Base-by-base conservation (phyloP, 2,113 vertebrate genomes). In the Entomyzon cyanotis region DNA sequence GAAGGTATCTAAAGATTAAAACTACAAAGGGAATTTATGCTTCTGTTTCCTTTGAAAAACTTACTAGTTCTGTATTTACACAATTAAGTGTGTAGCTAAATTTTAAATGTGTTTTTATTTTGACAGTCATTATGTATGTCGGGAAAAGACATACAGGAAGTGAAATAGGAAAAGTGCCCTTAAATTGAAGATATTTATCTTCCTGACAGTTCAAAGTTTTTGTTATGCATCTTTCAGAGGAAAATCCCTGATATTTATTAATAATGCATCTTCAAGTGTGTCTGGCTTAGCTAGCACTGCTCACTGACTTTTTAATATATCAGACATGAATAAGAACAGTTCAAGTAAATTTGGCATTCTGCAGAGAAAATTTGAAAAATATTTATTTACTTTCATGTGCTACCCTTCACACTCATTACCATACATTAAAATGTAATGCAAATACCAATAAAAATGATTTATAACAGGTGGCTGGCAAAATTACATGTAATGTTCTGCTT, bases 211-310 rank as follows among this genome's bases (percentile, higher is more conserved):
- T 87, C 23, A 42, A 69, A 60, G 12, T 6, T 86, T 76, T 84
- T 78, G 9, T 71, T 58, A 59, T 65, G 18, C 28, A 68, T 87
- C 58, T 85, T 84, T 76, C 37, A 65, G 16, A 65, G 42, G 46
- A 94, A 87, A 87, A 62, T 46, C 44, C 35, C 41, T 46, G 53
- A 73, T 89, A 91, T 76, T 53, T 65, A 65, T 96, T 92, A 88
- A 82, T 79, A 94, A 91, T 60, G 31, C 4, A 25, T 81, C 16
- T 70, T 80, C 44, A 91, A 33, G 7, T 59, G 11, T 84, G 21
- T 87, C 81, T 95, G 55, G 20, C 28, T 79, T 56, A 35, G 30
- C 12, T 79, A 35, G 8, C 16, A 42, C 62, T 71, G 23, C 41
- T 81, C 18, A 37, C 13, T 55, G 84, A 42, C 35, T 59, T 86